Conservation (phyloP, 2,797 vertebrate species). For the Arremon brunneinucha region DNA sequence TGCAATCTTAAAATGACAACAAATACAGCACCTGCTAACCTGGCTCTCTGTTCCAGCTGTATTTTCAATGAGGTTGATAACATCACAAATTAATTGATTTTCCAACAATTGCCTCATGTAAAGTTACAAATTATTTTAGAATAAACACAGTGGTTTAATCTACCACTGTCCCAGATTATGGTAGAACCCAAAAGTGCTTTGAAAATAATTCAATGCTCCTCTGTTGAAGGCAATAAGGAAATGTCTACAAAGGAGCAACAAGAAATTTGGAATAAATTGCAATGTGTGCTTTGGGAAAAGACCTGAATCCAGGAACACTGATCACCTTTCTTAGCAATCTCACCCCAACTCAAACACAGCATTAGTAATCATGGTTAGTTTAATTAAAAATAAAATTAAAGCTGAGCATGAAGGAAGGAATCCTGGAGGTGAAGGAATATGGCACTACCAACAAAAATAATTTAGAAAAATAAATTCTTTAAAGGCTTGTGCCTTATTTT, state of each 20-base stretch:
- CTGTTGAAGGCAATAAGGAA: neutral
- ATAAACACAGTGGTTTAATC: neutral
- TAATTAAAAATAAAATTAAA: neutral
- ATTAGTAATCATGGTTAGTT: neutral
- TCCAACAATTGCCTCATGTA: neutral
- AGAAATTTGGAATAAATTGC: neutral
- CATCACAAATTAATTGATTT: neutral
- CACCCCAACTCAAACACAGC: neutral
- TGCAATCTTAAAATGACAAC: neutral
- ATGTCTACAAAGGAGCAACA: neutral
- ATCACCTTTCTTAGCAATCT: neutral
- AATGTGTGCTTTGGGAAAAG: neutral
- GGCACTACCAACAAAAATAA: neutral
- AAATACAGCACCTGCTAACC: neutral
- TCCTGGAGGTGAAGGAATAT: neutral
- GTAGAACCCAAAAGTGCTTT: neutral
- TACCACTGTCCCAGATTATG: neutral
- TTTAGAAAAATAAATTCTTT: fast-evolving
- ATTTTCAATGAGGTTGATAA: neutral
- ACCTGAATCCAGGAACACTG: neutral
- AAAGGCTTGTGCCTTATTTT: neutral
- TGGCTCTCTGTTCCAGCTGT: neutral
- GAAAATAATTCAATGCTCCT: neutral
- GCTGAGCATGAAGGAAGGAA: neutral
- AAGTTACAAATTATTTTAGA: neutral